phyloP scores from a whole-genome alignment of 2,888 invertebrate genomes.

The Metallyticus violacea region DNA sequence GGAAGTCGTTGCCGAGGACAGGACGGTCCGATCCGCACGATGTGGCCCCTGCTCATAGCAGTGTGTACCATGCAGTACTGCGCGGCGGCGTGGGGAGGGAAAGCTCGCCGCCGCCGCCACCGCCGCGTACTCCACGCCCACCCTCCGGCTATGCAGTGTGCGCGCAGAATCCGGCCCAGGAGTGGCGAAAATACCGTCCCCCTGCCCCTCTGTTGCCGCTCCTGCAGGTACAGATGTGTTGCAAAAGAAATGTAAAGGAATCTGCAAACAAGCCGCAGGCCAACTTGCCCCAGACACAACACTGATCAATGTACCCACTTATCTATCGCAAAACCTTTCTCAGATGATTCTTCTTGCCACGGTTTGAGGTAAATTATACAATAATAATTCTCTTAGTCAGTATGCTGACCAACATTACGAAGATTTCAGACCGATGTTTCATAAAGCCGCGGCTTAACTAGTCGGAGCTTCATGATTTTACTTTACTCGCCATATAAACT shows the following conservation, averaged over 20 bases:
- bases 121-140: slow-evolving; percentile 8
- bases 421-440: too few relatives aligned
- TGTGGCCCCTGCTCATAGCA: not conserved
- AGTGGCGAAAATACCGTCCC: slow-evolving; percentile 1
- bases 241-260: slow-evolving; percentile 9
- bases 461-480: too few relatives aligned
- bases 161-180: not conserved
- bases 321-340: too few relatives aligned
- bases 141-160: slow-evolving; percentile 1
- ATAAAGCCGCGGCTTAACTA: too few relatives aligned
- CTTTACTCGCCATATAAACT: too few relatives aligned
- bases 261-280: not conserved
- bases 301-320: not conserved
- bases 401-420: too few relatives aligned
- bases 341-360: too few relatives aligned
- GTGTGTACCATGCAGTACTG: not conserved
- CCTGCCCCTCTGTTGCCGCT: not conserved
- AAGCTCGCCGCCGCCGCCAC: not conserved
- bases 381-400: too few relatives aligned
- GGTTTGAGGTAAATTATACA: too few relatives aligned
- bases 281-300: not conserved
- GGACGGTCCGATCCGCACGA: not conserved
- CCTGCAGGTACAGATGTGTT: not conserved
- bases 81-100: not conserved
- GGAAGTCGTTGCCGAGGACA: not conserved